Evolutionary conservation across 2,888 invertebrate species (phyloP).

Genomic region (Zygaena filipendulae): DNA sequence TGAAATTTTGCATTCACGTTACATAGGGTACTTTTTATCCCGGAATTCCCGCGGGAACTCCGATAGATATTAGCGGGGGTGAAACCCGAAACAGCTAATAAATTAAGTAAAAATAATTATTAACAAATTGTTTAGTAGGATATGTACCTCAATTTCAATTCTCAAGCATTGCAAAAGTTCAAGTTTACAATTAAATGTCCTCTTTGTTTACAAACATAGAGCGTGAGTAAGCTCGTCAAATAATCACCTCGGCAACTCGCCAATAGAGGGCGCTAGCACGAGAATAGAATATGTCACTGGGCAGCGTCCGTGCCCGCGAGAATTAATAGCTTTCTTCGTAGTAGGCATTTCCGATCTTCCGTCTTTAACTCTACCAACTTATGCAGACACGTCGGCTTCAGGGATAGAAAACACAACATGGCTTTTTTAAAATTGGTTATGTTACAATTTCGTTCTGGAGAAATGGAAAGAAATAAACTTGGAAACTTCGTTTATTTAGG

Average conservation of each 20-base stretch:
- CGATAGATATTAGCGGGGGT: too few relatives aligned
- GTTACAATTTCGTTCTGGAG: conserved; percentile 20
- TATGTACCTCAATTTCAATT: too few relatives aligned
- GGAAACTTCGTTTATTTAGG: conserved; percentile 30
- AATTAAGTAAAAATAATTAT: too few relatives aligned
- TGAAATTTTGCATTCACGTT: too few relatives aligned
- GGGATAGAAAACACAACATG: conserved; percentile 12
- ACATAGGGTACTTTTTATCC: too few relatives aligned
- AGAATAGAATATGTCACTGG: conserved; percentile 52
- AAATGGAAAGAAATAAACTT: conserved; percentile 26
- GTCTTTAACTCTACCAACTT: conserved; percentile 19
- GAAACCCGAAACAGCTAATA: too few relatives aligned
- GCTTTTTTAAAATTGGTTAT: conserved; percentile 19
- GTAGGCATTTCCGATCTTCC: conserved; percentile 58
- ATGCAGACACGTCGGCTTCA: conserved; percentile 16
- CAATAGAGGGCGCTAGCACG: conserved; percentile 58
- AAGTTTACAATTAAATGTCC: conserved; percentile 4
- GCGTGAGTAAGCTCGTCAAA: conserved; percentile 44
- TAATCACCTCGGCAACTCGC: conserved; percentile 53
- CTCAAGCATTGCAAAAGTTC: neutral
- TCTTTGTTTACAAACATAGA: conserved; percentile 62
- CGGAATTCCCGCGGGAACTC: too few relatives aligned
- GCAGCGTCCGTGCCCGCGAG: conserved; percentile 19
- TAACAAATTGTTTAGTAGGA: too few relatives aligned
- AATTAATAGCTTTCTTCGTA: conserved; percentile 34